Conservation (phyloP, 2,797 vertebrate species). For the Pampus argenteus region DNA sequence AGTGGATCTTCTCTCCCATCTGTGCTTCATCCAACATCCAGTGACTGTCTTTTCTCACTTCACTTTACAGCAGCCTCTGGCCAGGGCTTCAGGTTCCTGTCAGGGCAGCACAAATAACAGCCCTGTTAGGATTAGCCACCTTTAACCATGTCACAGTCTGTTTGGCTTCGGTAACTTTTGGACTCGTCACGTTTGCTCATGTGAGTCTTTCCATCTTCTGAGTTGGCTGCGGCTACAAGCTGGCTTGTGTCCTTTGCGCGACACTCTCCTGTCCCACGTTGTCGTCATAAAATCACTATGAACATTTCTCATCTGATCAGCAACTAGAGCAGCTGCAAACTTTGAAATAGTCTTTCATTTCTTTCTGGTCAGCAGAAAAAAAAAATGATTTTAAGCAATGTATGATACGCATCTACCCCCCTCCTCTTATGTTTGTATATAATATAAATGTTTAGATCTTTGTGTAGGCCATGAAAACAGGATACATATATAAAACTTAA, state of each 20-base stretch:
- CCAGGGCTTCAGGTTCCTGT: slow-evolving; percentile 28
- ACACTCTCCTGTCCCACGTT: background rate
- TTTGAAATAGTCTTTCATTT: slow-evolving; percentile 51
- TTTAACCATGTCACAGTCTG: slow-evolving; percentile 18
- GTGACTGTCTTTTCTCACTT: slow-evolving; percentile 45
- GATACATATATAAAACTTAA: slow-evolving; percentile 71
- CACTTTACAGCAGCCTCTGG: slow-evolving; percentile 26
- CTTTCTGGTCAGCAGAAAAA: slow-evolving; percentile 59
- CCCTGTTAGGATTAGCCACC: slow-evolving; percentile 10
- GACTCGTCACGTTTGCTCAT: slow-evolving; percentile 22
- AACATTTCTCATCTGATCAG: slow-evolving; percentile 69
- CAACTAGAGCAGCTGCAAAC: slow-evolving; percentile 54
- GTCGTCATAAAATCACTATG: slow-evolving; percentile 62
- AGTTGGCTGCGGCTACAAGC: slow-evolving; percentile 30
- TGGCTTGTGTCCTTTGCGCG: slow-evolving; percentile 34
- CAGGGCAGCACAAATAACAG: slow-evolving; percentile 12
- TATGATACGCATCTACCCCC: slow-evolving; percentile 30
- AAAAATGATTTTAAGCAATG: slow-evolving; percentile 57
- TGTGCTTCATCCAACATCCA: slow-evolving; percentile 53
- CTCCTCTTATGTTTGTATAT: slow-evolving; percentile 30
- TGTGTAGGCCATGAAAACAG: slow-evolving; percentile 63
- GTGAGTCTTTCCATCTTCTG: slow-evolving; percentile 16
- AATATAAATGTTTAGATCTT: slow-evolving; percentile 48
- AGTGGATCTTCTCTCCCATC: slow-evolving; percentile 37
- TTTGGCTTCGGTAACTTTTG: slow-evolving; percentile 41